phyloP scores from a whole-genome alignment of 2,113 vertebrate genomes.

The Ceyx melanurus region DNA sequence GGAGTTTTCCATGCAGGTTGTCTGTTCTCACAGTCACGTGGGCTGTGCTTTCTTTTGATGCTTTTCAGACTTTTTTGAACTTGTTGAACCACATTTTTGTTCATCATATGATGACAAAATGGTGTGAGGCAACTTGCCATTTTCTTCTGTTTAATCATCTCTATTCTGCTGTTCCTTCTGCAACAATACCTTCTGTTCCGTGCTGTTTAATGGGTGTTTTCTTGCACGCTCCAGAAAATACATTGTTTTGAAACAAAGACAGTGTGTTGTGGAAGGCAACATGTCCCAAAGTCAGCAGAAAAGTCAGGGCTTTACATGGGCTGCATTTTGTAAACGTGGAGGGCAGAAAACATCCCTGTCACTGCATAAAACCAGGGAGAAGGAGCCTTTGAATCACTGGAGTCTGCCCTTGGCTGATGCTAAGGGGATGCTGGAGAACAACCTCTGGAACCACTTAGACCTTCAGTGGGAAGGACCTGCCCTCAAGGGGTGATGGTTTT shows the following conservation, averaged over 20 bases:
- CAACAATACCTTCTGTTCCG: not conserved
- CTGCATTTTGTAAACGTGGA: not conserved
- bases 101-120: not conserved
- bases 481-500: not conserved
- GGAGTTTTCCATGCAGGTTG: rapidly evolving
- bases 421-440: not conserved
- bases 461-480: not conserved
- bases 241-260: not conserved
- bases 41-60: not conserved
- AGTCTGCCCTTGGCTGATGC: rapidly evolving
- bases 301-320: not conserved
- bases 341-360: not conserved
- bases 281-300: not conserved
- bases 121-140: not conserved
- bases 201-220: not conserved
- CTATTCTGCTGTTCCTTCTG: not conserved
- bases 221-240: not conserved
- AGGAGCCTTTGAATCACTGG: not conserved
- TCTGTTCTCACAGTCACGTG: not conserved
- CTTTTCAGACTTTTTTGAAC: not conserved
- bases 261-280: not conserved
- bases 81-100: not conserved
- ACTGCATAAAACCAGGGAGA: not conserved
- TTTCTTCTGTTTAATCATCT: not conserved
- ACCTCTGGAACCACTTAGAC: not conserved